phyloP scores from a whole-genome alignment of 2,888 invertebrate genomes.

The Alsophila aescularia region DNA sequence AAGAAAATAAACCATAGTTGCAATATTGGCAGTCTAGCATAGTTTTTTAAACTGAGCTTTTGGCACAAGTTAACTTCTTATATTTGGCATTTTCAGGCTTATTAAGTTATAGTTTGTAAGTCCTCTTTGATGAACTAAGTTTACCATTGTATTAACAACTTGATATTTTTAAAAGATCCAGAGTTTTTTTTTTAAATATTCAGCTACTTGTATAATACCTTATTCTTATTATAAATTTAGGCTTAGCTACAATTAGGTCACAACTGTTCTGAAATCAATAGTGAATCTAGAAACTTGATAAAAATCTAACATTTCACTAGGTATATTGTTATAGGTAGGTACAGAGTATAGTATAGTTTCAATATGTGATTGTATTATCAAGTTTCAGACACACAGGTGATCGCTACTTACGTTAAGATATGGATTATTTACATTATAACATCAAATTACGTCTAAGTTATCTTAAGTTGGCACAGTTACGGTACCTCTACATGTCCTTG shows the following conservation, averaged over 20 bases:
- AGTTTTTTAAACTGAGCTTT: background rate
- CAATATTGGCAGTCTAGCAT: too few relatives aligned
- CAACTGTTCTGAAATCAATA: slow-evolving; percentile 29
- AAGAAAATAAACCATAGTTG: too few relatives aligned
- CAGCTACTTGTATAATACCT: too few relatives aligned
- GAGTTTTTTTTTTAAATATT: too few relatives aligned
- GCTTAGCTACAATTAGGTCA: slow-evolving; percentile 25
- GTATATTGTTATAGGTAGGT: too few relatives aligned
- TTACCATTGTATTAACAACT: too few relatives aligned
- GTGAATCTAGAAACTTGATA: slow-evolving; percentile 14
- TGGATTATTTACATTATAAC: slow-evolving; percentile 37
- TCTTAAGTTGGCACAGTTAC: slow-evolving; percentile 19
- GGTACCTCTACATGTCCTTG: slow-evolving; percentile 5
- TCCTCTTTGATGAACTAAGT: too few relatives aligned
- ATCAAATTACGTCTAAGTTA: slow-evolving; percentile 14
- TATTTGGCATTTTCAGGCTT: slow-evolving; percentile 10
- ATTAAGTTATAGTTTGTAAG: background rate
- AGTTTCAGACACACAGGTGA: slow-evolving; percentile 19
- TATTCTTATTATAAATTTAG: background rate
- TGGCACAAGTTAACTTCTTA: background rate
- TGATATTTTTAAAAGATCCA: too few relatives aligned
- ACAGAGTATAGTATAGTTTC: too few relatives aligned
- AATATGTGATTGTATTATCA: background rate
- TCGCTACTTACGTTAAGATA: slow-evolving; percentile 34
- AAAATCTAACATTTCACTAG: background rate